Base-by-base conservation (phyloP, 2,797 vertebrate species). In the Alectoris magna region DNA sequence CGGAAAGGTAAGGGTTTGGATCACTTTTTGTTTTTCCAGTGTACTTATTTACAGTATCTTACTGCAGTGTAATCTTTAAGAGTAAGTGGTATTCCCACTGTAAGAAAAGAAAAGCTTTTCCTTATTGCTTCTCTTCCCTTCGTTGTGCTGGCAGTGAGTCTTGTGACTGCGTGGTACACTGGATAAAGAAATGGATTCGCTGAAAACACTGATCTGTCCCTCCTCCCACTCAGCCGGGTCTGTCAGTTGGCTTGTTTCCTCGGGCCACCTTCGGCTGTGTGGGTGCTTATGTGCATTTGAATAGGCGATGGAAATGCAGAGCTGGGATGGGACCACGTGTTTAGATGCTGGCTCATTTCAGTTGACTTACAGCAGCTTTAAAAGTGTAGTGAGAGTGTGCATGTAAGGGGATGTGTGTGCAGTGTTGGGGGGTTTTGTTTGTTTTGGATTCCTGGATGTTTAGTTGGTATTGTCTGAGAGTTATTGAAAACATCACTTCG, bases 1-100 rank as follows among this genome's bases (percentile, higher is more conserved):
- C 99, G 99, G 93, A 99, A 99, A 99, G 99, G 99, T 99, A 98
- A 91, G 94, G 76, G 88, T 95, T 95, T 96, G 96, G 95, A 97
- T 96, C 90, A 0, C 4, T 96, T 94, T 18, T 59, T 41, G 84
- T 84, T 84, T 71, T 21, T 6, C 9, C 58, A 51, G 9, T 73
- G 0, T 81, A 11, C 39, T 70, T 77, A 24, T 82, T 80, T 74
- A 49, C 46, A 77, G 53, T 29, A 39, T n/a, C 44, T 55, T 83
- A 11, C 1, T 70, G 7, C 19, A 66, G 11, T 48, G 12, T 2
- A 1, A 2, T 77, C 14, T 38, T 46, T 53, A 49, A 58, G 17
- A 55, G 17, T 66, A 59, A 78, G 14, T 43, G 2, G 8, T 26
- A 58, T 70, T 79, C 11, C 3, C 26, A 3, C 53, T 80, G 8